Base-by-base conservation (phyloP, 1,140 invertebrate species). In the Antheraea pernyi region DNA sequence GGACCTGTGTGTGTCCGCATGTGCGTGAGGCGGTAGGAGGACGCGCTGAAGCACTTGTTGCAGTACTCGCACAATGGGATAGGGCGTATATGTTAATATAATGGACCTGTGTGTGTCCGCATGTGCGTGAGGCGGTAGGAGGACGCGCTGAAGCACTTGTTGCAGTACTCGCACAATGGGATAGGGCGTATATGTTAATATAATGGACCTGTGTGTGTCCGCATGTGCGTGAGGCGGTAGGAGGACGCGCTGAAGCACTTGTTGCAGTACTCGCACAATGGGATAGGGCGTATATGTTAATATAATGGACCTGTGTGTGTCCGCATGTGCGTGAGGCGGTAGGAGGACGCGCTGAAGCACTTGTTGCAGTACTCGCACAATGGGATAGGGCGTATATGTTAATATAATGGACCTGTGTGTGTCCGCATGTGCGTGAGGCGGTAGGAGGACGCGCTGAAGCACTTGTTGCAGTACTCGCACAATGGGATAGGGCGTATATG, bases 31-130 rank as follows among this genome's bases (percentile, higher is more conserved):
- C 97, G 85, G 88, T 98, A 98, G 3, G 96, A 97, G 63, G 96
- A 97, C 0, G 97, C 97, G 22, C 97, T 91, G 89, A 98, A 98
- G 10, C 95, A 95, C 88, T 97, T 97, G 46, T 93, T 94, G 83
- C 97, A 98, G 80, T 95, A 97, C 79, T 97, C 97, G 82, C 97
- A 98, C 58, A n/a, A n/a, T n/a, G n/a, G n/a, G n/a, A n/a, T n/a
- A n/a, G n/a, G n/a, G n/a, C n/a, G n/a, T n/a, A n/a, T n/a, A n/a
- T 9, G 62, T 74, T 30, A 30, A 30, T 30, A 30, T 30, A 30
- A 30, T 30, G 4, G 79, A 95, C 95, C 96, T 19, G 97, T 99
- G 83, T 99, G 98, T 60, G 99, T 98, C 69, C 98, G 94, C 71
- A 97, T 94, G 88, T 99, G 98, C 82, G 95, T 97, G 74, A 97